Base-by-base conservation (phyloP, 2,888 invertebrate species). In the Chironomus riparius region DNA sequence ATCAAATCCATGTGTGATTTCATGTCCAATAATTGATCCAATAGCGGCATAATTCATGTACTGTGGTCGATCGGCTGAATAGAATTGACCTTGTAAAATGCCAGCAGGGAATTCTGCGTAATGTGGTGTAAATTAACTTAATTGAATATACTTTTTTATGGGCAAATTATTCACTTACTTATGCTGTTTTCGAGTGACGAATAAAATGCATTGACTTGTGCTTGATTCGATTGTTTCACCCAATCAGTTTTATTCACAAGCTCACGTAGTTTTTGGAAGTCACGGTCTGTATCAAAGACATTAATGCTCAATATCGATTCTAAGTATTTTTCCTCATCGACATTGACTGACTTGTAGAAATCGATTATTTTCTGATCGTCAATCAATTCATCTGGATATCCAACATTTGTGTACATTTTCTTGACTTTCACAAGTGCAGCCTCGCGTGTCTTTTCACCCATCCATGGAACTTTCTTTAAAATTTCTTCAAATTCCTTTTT, bases 21-120 rank as follows among this genome's bases (percentile, higher is more conserved):
- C 95, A 81, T 95, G 95, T 0, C 95, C 95, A 80, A 95, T 95
- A 3, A 95, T 93, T 80, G 92, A 94, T 3, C 95, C 95, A 78
- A 96, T 95, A 2, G 93, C 93, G 21, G 94, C 95, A 80, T 93
- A 95, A 83, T 95, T 95, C 92, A 95, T 92, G 82, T 95, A 97
- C 78, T 90, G 90, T 0, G 96, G 96, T 22, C 96, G 90, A 69
- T 92, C 90, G 74, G 93, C 92, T 76, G 90, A 91, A 86, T 95
- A 97, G 88, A 96, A 96, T 2, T 91, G 90, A 2, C 95, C 95
- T 87, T 96, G 96, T 1, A 97, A 86, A 78, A 96, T 95, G 78
- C 95, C 96, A 79, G 96, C 96, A 0, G 96, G 95, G 84, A 96
- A 95, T 85, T 95, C 95, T 97, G 85, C 65, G 13, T 10, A 71